A percentile compares a stretch with the other conserved stretches of the same genome.
Evolutionary conservation across 2,888 invertebrate genomes (phyloP).

Genomic region (Caenorhabditis doughertyi): DNA sequence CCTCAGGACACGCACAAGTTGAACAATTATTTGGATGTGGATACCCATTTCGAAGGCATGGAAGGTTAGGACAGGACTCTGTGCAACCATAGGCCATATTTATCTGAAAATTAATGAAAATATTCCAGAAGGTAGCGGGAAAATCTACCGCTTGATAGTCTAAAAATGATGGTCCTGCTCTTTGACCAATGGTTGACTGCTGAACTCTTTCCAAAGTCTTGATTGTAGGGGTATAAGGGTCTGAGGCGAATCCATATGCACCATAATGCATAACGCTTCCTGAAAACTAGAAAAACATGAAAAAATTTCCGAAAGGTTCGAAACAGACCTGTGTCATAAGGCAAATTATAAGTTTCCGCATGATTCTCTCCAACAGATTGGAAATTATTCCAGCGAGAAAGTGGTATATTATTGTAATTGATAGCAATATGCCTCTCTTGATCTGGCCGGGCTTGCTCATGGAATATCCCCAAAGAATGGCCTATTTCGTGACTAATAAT

Average conservation of each 20-base stretch:
- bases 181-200: conserved; percentile 81
- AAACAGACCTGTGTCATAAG: conserved; percentile 80
- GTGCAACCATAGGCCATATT: conserved; percentile 79
- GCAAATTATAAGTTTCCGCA: conserved; percentile 78
- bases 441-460: conserved; percentile 82
- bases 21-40: conserved; percentile 80
- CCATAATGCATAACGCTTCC: conserved; percentile 80
- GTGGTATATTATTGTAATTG: conserved; percentile 81
- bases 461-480: conserved; percentile 81
- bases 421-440: conserved; percentile 76
- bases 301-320: too few relatives aligned
- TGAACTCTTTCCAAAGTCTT: conserved; percentile 76
- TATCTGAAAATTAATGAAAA: conserved; percentile 72
- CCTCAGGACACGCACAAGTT: conserved; percentile 79
- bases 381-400: conserved; percentile 81
- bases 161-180: conserved; percentile 81
- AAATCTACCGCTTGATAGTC: conserved; percentile 78
- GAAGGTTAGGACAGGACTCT: conserved; percentile 68
- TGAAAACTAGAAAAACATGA: background rate
- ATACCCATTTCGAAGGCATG: conserved; percentile 75
- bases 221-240: conserved; percentile 80
- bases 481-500: conserved; percentile 83
- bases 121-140: background rate
- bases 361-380: conserved; percentile 78
- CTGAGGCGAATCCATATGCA: conserved; percentile 80